These are phyloP conservation scores for Tridacna gigas DNA, from an alignment of 2,888 invertebrate species.

Conservation along the genomic window DNA sequence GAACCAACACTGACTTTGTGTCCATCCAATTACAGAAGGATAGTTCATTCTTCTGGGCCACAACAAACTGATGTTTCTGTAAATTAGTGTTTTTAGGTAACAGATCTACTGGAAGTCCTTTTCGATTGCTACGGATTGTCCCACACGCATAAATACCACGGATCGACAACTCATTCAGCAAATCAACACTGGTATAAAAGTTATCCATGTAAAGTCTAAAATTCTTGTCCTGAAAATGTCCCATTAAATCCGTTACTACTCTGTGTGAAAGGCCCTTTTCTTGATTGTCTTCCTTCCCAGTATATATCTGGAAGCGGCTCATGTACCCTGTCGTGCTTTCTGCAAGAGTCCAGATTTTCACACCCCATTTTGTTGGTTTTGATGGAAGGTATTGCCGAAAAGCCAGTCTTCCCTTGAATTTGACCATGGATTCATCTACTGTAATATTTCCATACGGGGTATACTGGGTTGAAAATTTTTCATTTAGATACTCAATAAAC, in stretches of 20 bases:
- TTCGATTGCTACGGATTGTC: conserved; percentile 22
- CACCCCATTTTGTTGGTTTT: conserved; percentile 44
- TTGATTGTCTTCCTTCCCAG: conserved; percentile 29
- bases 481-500: no score
- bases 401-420: conserved; percentile 26
- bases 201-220: conserved; percentile 37
- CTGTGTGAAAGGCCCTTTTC: not conserved
- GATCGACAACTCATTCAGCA: conserved; percentile 7
- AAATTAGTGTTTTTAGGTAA: no score
- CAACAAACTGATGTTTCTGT: no score
- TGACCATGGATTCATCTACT: conserved; percentile 32
- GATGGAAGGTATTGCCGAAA: conserved; percentile 37
- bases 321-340: conserved; percentile 29
- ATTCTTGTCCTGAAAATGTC: conserved; percentile 5
- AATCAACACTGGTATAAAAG: conserved; percentile 25
- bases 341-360: conserved; percentile 45
- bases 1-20: no score
- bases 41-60: no score
- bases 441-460: conserved; percentile 22
- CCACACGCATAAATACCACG: conserved; percentile 32
- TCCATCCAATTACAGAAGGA: no score
- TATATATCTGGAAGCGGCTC: conserved; percentile 35
- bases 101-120: no score
- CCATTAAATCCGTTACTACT: conserved; percentile 17
- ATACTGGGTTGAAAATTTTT: no score